These are phyloP conservation scores for Amblyornis subalaris DNA, from an alignment of 2,113 vertebrate species.

Conservation along the genomic window DNA sequence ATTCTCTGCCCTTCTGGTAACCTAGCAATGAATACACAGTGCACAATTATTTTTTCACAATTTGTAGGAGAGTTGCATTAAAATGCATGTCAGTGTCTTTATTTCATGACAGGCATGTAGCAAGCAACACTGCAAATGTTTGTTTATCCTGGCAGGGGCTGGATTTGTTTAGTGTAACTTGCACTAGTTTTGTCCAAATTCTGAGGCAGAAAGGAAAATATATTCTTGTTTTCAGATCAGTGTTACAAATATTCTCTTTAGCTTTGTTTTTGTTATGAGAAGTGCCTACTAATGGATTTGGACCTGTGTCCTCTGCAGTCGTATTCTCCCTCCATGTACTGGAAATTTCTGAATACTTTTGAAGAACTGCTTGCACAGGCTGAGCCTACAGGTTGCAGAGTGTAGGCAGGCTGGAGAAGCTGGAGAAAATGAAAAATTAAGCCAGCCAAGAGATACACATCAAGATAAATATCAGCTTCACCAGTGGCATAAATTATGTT, in stretches of 20 bases:
- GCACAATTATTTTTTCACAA: slow-evolving; percentile 55
- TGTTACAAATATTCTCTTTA: slow-evolving; percentile 3
- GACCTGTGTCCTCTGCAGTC: neutral
- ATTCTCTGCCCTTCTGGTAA: slow-evolving; percentile 23
- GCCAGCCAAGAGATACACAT: slow-evolving; percentile 39
- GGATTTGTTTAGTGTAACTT: slow-evolving; percentile 31
- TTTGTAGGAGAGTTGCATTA: slow-evolving; percentile 50
- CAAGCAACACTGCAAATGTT: slow-evolving; percentile 45
- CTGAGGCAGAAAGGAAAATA: slow-evolving; percentile 32
- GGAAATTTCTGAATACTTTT: neutral
- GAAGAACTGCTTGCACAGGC: neutral
- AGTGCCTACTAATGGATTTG: neutral
- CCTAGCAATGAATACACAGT: slow-evolving; percentile 25
- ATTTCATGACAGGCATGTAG: slow-evolving; percentile 41
- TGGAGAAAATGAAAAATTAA: slow-evolving; percentile 43
- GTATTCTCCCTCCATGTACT: neutral
- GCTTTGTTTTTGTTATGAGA: neutral
- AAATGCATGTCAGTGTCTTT: slow-evolving; percentile 48
- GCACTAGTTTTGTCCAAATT: slow-evolving; percentile 9
- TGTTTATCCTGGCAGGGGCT: slow-evolving; percentile 57
- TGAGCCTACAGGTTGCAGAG: slow-evolving; percentile 14
- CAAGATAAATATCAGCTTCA: slow-evolving; percentile 58
- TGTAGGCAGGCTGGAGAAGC: neutral
- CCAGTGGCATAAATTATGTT: slow-evolving; percentile 42
- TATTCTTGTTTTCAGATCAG: neutral